phyloP scores from a whole-genome alignment of 2,113 vertebrate genomes.

The Sylvia atricapilla region DNA sequence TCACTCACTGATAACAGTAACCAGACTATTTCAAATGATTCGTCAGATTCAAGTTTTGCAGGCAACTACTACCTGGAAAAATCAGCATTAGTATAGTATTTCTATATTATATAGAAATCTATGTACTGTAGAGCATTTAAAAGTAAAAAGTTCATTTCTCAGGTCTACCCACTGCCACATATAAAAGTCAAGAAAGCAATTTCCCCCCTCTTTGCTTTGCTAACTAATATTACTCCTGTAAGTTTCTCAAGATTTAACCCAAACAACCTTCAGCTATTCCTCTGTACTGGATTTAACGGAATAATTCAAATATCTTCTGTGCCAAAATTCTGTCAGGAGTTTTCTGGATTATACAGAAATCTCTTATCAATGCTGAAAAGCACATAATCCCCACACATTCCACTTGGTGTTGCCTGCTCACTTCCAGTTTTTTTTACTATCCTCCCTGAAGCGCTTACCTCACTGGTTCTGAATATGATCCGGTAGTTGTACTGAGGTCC shows the following conservation, averaged over 20 bases:
- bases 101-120: not conserved
- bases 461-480: conserved; percentile 94
- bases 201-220: not conserved
- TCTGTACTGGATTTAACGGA: not conserved
- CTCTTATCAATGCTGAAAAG: not conserved
- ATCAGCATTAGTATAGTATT: not conserved
- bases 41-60: not conserved
- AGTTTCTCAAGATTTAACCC: not conserved
- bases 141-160: not conserved
- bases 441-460: conserved; percentile 75
- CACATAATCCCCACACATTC: not conserved
- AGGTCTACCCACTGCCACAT: not conserved
- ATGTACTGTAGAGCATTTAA: not conserved
- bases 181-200: not conserved
- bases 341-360: not conserved
- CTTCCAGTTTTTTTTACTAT: not conserved
- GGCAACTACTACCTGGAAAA: not conserved
- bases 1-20: not conserved
- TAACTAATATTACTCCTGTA: not conserved
- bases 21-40: not conserved
- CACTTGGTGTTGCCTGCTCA: not conserved
- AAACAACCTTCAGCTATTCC: not conserved
- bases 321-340: not conserved
- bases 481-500: conserved; percentile 92
- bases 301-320: not conserved